Base-by-base conservation (phyloP, 1,140 invertebrate genomes). In the Drosophila guanche region DNA sequence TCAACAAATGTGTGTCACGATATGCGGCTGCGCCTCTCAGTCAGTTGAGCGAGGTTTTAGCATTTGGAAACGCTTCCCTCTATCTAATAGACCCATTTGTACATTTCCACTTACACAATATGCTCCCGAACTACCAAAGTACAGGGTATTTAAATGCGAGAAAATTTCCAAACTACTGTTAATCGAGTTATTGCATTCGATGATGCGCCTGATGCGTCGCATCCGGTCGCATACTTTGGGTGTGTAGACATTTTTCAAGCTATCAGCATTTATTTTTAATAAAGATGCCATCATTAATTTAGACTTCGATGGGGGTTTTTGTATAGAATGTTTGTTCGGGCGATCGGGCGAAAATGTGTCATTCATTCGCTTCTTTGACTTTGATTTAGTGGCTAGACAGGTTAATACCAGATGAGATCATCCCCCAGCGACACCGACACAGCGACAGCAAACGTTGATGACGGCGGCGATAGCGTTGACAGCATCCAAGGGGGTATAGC, bases 341-440 rank as follows among this genome's bases (percentile, higher is more conserved):
- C 57, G 70, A 79, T 62, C 62, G 29, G 52, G 52, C 47, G 68
- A 81, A 86, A 88, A 83, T 88, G 83, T 88, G 83, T 88, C 83
- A 88, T 61, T 89, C 62, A 88, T 61, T 89, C 62, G 83, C 60
- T 76, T 88, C 84, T 88, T 88, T 69, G 79, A 68, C 83, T 88
- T 88, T 88, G 83, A 88, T 88, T 83, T 89, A 88, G 84, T 88
- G 83, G 83, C 83, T 83, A 88, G 83, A 89, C 83, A 88, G 83
- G 83, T 88, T 88, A 88, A 88, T 65, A 79, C 75, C 54, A 88
- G 84, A 89, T 88, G 83, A 88, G 84, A 89, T 88, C 83, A 88
- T 83, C 83, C 56, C 29, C 47, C 56, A 45, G 47, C 59, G 61
- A 40, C 23, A 20, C 40, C 56, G 40, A 65, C 48, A 73, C 58